Conservation (phyloP, 2,113 vertebrate species). For the Ranitomeya variabilis region DNA sequence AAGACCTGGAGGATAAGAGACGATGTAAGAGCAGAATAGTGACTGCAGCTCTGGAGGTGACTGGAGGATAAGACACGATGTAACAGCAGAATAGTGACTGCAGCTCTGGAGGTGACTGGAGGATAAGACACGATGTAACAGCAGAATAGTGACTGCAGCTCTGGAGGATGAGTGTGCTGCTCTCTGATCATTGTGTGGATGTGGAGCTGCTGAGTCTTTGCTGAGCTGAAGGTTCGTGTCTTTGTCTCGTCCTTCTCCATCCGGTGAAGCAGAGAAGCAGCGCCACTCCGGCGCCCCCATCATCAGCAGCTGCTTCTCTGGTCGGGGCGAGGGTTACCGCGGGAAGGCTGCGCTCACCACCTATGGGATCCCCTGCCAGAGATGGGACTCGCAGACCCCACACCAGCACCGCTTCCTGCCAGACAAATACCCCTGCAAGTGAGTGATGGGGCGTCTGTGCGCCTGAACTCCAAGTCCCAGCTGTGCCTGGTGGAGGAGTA, state of each 20-base stretch:
- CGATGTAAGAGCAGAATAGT: too few species aligned
- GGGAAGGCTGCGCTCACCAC: conserved; percentile 84
- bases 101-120: too few species aligned
- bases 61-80: background rate
- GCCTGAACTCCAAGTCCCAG: background rate
- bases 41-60: background rate
- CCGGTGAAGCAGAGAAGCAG: conserved; percentile 67
- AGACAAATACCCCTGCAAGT: conserved; percentile 94
- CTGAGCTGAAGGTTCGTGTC: background rate
- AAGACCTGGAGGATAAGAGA: too few species aligned
- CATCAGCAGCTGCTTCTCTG: conserved; percentile 81
- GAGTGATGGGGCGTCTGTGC: conserved; percentile 31
- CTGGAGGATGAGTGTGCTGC: too few species aligned
- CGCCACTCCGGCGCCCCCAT: conserved; percentile 25
- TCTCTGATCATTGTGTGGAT: too few species aligned
- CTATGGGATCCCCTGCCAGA: conserved; percentile 88
- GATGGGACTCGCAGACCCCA: conserved; percentile 86
- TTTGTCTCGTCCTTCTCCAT: background rate
- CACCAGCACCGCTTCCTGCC: conserved; percentile 87
- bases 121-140: background rate
- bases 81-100: too few species aligned
- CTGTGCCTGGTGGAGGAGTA: background rate
- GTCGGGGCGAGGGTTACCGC: conserved; percentile 88
- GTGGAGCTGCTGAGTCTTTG: too few species aligned
- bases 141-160: background rate